These are phyloP conservation scores for Acropternis orthonyx DNA, from an alignment of 2,797 vertebrate species.

Conservation along the genomic window DNA sequence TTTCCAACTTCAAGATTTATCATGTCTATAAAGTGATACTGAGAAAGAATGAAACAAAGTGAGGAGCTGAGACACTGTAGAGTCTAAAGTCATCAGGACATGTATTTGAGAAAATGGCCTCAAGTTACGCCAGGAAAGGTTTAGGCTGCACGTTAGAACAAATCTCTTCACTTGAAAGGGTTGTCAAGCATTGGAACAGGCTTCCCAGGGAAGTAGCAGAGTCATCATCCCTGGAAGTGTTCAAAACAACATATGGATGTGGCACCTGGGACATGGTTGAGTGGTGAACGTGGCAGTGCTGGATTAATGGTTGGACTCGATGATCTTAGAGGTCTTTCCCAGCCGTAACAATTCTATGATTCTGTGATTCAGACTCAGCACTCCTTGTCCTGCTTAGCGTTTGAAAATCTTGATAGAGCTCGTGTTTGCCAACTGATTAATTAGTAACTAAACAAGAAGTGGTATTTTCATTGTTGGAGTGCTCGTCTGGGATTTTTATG, in stretches of 20 bases:
- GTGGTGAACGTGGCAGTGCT: background rate
- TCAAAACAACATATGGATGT: background rate
- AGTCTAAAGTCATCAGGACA: background rate
- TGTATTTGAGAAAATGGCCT: background rate
- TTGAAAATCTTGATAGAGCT: background rate
- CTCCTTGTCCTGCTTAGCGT: background rate
- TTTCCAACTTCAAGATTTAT: background rate
- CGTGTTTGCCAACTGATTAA: background rate
- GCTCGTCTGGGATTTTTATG: background rate
- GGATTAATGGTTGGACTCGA: background rate
- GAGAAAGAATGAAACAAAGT: background rate
- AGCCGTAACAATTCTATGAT: background rate
- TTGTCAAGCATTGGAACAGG: background rate
- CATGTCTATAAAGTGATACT: fast-evolving
- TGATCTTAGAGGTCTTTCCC: background rate
- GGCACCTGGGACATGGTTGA: background rate
- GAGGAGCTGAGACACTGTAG: background rate
- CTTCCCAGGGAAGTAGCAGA: background rate
- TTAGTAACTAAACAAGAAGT: background rate
- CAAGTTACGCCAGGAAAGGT: background rate
- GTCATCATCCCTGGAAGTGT: background rate
- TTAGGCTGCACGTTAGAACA: background rate
- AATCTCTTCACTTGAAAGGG: background rate
- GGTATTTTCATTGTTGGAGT: background rate
- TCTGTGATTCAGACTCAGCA: background rate